A percentile compares a stretch with the other conserved stretches of the same genome.
These are phyloP conservation scores for Drosophila borborema DNA, from an alignment of 2,888 invertebrate species.

Conservation along the genomic window DNA sequence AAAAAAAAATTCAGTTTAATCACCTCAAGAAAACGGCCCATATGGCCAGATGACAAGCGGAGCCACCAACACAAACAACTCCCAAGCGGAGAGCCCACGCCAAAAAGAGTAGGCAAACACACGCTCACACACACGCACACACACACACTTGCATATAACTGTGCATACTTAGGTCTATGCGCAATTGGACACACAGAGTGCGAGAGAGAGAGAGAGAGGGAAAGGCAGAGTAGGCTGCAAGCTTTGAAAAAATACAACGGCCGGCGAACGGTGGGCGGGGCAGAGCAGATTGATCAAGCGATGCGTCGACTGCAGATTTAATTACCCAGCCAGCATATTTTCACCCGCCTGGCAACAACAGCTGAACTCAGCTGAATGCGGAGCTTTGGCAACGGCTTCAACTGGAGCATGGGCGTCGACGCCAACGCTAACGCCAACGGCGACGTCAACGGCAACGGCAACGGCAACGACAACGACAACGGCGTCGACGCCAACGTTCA, in stretches of 20 bases:
- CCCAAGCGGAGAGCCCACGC: constrained; percentile 42
- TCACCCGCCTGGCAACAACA: constrained; percentile 77
- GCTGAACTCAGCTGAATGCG: constrained; percentile 13
- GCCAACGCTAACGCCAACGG: constrained; percentile 28
- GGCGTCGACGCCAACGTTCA: constrained; percentile 69
- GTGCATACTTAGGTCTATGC: constrained; percentile 16
- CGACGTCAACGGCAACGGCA: constrained; percentile 10
- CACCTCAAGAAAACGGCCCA: constrained; percentile 68
- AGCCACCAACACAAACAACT: constrained; percentile 57
- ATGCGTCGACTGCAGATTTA: constrained; percentile 72
- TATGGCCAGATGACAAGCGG: constrained; percentile 52
- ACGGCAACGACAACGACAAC: constrained; percentile 30
- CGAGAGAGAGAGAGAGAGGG: constrained; percentile 8
- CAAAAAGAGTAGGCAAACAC: constrained; percentile 29
- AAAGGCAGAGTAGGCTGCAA: constrained; percentile 5
- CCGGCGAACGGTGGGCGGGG: constrained; percentile 19
- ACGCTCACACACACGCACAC: constrained; percentile 16
- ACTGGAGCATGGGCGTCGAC: constrained; percentile 60
- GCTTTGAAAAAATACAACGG: background rate
- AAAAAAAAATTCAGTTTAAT: constrained; percentile 72
- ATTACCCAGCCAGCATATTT: constrained; percentile 66
- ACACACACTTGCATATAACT: background rate
- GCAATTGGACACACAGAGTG: constrained; percentile 33
- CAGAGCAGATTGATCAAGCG: constrained; percentile 61
- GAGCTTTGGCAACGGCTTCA: constrained; percentile 14